A percentile compares a stretch with the other conserved stretches of the same genome.
These are phyloP conservation scores for Saccostrea cuccullata DNA, from an alignment of 1,140 invertebrate species.

Conservation along the genomic window DNA sequence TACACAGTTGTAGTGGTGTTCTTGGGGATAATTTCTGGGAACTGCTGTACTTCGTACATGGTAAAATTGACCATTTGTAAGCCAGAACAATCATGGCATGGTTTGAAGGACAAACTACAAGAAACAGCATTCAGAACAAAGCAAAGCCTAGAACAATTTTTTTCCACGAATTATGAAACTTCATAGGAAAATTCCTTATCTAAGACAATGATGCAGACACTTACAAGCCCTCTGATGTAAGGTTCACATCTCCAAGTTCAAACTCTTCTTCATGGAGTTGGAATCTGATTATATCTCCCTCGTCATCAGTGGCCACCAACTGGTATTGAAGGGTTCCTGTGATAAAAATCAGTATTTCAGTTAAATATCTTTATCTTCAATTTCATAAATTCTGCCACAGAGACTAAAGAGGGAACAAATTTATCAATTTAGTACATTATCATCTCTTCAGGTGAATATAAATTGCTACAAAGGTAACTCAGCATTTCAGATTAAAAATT, in stretches of 20 bases:
- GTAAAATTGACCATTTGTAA: conserved; percentile 43
- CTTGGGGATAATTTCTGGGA: conserved; percentile 45
- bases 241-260: neutral
- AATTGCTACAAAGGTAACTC: neutral
- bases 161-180: too few species aligned
- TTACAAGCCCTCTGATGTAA: conserved; percentile 28
- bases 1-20: conserved; percentile 41
- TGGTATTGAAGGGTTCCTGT: conserved; percentile 45
- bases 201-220: neutral
- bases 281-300: conserved; percentile 43
- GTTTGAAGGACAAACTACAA: conserved; percentile 51
- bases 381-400: neutral
- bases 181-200: too few species aligned
- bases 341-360: conserved; percentile 2
- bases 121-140: neutral
- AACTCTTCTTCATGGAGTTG: conserved; percentile 24
- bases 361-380: neutral
- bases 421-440: neutral
- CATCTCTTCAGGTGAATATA: neutral
- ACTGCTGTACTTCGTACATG: conserved; percentile 39
- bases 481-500: neutral
- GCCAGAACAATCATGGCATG: conserved; percentile 52
- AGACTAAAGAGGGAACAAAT: neutral
- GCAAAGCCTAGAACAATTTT: too few species aligned
- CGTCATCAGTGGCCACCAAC: conserved; percentile 42